A percentile compares a stretch with the other conserved stretches of the same genome.
Evolutionary conservation across 2,113 vertebrate species (phyloP).

Genomic region (Pseudopodoces humilis): DNA sequence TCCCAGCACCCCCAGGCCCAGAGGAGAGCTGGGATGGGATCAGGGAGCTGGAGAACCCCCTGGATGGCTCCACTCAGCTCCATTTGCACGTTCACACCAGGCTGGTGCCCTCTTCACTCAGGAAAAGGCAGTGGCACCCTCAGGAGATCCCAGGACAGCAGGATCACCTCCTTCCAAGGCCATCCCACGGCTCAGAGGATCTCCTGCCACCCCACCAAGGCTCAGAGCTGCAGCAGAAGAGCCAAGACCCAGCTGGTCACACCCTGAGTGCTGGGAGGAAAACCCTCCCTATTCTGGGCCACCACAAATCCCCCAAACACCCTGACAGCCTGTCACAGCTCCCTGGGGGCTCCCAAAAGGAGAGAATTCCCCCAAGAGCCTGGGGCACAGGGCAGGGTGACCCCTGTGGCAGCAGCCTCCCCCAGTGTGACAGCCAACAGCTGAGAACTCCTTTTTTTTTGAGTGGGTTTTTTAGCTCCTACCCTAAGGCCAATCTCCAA

Average conservation of each 20-base stretch:
- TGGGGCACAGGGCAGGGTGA: neutral
- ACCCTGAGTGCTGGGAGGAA: neutral
- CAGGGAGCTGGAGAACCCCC: neutral
- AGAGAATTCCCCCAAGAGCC: neutral
- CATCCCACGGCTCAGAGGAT: accelerated
- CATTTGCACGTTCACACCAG: neutral
- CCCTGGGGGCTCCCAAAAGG: neutral
- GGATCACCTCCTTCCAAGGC: neutral
- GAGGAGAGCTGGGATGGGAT: neutral
- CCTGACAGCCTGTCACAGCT: neutral
- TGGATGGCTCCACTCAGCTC: neutral
- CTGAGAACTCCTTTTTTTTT: neutral
- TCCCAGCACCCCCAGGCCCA: neutral
- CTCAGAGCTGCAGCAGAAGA: neutral
- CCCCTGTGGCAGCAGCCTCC: neutral
- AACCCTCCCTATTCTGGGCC: accelerated
- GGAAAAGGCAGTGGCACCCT: neutral
- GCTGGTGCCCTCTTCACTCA: neutral
- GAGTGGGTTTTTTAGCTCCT: conserved; percentile 26
- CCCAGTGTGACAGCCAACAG: neutral
- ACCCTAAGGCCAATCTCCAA: conserved; percentile 43
- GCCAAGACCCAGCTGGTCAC: neutral
- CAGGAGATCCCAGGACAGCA: neutral
- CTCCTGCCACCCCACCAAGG: neutral
- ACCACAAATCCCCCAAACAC: neutral